Evolutionary conservation across 2,888 invertebrate species (phyloP).

Genomic region (Lycaena phlaeas): DNA sequence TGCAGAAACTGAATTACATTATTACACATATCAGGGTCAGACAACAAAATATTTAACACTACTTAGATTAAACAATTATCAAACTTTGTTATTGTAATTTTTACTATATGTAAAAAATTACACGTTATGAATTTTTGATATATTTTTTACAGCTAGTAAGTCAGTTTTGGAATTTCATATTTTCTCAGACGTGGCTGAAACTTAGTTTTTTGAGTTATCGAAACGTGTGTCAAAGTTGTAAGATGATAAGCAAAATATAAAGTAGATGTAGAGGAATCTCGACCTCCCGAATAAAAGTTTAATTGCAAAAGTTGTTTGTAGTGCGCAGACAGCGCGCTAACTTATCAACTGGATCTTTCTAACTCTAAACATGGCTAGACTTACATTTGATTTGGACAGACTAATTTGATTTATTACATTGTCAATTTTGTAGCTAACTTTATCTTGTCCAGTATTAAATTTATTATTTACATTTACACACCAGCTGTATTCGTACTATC

Average conservation of each 20-base stretch:
- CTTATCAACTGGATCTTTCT: conserved; percentile 28
- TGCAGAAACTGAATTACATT: no score
- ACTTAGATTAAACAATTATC: no score
- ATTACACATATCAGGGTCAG: no score
- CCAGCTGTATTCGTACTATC: no score
- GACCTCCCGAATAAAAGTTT: conserved; percentile 60
- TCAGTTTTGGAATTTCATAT: no score
- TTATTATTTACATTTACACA: background rate
- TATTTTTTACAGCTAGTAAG: no score
- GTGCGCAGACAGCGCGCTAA: conserved; percentile 44
- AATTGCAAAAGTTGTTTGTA: conserved; percentile 65
- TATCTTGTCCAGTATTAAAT: background rate
- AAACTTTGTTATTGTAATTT: no score
- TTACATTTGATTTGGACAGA: conserved; percentile 14
- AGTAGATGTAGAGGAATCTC: conserved; percentile 38
- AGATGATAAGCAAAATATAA: conserved; percentile 47
- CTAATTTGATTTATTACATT: conserved; percentile 11
- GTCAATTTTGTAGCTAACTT: no score
- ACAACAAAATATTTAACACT: no score
- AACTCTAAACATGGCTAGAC: conserved; percentile 18
- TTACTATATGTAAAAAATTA: no score
- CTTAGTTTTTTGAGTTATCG: background rate
- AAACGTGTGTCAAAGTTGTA: conserved; percentile 12
- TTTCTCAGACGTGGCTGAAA: background rate
- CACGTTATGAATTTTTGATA: no score